These are phyloP conservation scores for Pandemis cinnamomeana DNA, from an alignment of 2,888 invertebrate genomes.

Conservation along the genomic window DNA sequence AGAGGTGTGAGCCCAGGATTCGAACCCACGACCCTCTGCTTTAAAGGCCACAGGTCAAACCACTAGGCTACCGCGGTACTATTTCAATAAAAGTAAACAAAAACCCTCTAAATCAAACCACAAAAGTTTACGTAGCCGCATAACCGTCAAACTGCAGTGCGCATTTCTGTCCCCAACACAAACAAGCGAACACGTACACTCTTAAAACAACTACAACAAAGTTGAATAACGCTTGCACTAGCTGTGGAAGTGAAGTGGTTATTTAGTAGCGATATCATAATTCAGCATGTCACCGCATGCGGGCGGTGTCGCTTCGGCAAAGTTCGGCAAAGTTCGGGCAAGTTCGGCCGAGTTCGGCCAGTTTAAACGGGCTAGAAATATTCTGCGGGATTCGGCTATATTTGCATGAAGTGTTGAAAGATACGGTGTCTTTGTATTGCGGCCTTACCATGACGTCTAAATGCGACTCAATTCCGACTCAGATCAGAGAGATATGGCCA, in stretches of 20 bases:
- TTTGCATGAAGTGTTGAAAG: conserved; percentile 37
- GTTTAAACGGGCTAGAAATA: conserved; percentile 32
- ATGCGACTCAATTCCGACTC: too few species aligned
- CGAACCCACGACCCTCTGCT: too few species aligned
- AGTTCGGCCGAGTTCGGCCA: conserved; percentile 41
- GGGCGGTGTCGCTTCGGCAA: conserved; percentile 48
- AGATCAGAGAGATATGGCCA: too few species aligned
- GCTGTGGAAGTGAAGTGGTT: conserved; percentile 23
- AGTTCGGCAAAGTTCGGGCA: conserved; percentile 51
- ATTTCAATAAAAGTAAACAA: neutral
- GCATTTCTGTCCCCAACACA: conserved; percentile 6
- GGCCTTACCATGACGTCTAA: too few species aligned
- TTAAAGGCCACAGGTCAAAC: too few species aligned
- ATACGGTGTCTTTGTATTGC: conserved; percentile 7
- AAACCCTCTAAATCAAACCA: conserved; percentile 30
- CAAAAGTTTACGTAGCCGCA: conserved; percentile 16
- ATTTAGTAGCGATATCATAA: conserved; percentile 30
- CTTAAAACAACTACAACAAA: neutral
- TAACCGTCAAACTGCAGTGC: conserved; percentile 30
- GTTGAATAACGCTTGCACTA: conserved; percentile 20
- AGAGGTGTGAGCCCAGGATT: too few species aligned
- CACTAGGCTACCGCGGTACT: neutral
- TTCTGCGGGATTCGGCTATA: conserved; percentile 38
- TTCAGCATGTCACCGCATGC: conserved; percentile 38
- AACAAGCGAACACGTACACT: neutral